These are phyloP conservation scores for Macrosteles quadrilineatus DNA, from an alignment of 1,140 invertebrate species.

Conservation along the genomic window DNA sequence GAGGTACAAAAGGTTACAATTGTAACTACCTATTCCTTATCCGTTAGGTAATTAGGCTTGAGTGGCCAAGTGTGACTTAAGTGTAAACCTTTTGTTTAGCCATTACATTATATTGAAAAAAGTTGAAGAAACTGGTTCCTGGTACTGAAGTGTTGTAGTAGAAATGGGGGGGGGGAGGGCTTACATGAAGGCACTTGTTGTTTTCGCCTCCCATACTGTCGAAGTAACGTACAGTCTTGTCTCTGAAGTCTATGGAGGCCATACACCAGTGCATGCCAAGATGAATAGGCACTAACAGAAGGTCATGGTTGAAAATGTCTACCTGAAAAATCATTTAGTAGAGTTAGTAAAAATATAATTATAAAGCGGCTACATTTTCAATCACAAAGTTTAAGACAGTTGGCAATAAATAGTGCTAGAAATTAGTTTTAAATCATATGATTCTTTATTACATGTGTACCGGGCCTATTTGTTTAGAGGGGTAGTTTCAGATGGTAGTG, in stretches of 20 bases:
- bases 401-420: neutral
- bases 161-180: no score
- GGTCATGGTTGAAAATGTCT: conserved; percentile 83
- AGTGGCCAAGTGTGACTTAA: no score
- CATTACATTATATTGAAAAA: no score
- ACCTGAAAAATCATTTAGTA: conserved; percentile 52
- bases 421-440: neutral
- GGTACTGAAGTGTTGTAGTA: no score
- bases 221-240: conserved; percentile 80
- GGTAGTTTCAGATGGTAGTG: no score
- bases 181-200: conserved; percentile 64
- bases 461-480: neutral
- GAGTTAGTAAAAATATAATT: conserved; percentile 10
- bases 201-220: conserved; percentile 91
- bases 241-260: conserved; percentile 81
- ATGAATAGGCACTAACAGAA: conserved; percentile 90
- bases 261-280: conserved; percentile 96
- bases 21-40: no score
- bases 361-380: neutral
- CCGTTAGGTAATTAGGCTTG: no score
- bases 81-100: no score
- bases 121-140: no score
- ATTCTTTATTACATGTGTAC: conserved; percentile 46
- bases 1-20: no score
- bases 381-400: neutral